Base-by-base conservation (phyloP, 2,797 vertebrate genomes). In the Clarias laeviceps region DNA sequence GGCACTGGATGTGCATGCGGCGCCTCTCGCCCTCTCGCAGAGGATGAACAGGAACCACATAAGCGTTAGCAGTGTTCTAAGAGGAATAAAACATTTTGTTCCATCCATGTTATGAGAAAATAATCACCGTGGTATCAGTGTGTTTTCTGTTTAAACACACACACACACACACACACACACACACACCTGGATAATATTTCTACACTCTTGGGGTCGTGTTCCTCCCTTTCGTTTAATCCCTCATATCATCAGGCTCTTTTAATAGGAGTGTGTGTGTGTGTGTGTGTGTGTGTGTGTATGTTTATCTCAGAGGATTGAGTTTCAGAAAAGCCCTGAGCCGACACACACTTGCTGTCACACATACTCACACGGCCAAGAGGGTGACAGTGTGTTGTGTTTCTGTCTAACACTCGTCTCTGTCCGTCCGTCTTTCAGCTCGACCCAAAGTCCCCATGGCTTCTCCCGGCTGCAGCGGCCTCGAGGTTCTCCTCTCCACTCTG, bases 401-500 rank as follows among this genome's bases (percentile, higher is more conserved):
- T 61, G 27, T 66, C 29, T 70, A 8, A 56, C 59, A 54, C 29
- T 70, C 32, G 73, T 86, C 86, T 90, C 87, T 90, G 84, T 90
- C 85, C 84, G 88, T 89, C 83, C 56, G 85, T 83, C 69, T 22
- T 72, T 84, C 91, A 91, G 90, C 86, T 76, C 88, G 78, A 82
- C n/a, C 56, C 84, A 90, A 90, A 90, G 89, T 89, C 86, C 93
- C 88, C 89, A 98, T 98, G 97, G 94, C 95, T 4, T 93, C 95
- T 82, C 90, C 91, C 85, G 95, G 93, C 93, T 91, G 94, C 94
- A 96, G 95, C 78, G 96, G 97, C 90, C 93, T 99, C 86, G 96
- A 97, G 92, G 94, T 96, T 84, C 96, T 99, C 61, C 95, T 99
- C 78, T 95, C 93, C 80, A 95, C 95, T 18, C 94, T 99, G 82